These are phyloP conservation scores for Megaceryle torquata DNA, from an alignment of 2,113 vertebrate genomes.

Conservation along the genomic window DNA sequence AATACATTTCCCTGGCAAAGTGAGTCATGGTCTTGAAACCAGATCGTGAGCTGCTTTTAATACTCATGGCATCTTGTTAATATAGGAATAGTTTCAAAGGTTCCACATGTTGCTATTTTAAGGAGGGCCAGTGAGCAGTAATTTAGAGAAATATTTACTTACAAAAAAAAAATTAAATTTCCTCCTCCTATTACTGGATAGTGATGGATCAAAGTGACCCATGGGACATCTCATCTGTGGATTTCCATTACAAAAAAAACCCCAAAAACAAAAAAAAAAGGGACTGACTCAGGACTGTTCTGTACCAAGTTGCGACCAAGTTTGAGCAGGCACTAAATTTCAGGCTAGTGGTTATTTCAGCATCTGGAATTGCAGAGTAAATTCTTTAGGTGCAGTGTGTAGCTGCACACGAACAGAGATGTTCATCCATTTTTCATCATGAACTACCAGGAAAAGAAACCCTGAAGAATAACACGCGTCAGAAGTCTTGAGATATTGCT, in stretches of 20 bases:
- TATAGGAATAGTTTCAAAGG: neutral
- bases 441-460: neutral
- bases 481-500: neutral
- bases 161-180: neutral
- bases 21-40: neutral
- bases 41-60: neutral
- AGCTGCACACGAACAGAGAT: neutral
- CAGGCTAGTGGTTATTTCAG: neutral
- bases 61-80: neutral
- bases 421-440: neutral
- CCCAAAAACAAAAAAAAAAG: neutral
- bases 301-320: neutral
- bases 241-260: neutral
- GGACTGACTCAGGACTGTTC: neutral
- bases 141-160: neutral
- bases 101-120: neutral
- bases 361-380: neutral
- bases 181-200: neutral
- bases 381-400: neutral
- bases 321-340: neutral
- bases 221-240: rapidly evolving
- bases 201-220: neutral
- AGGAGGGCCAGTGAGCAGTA: neutral
- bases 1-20: neutral
- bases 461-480: rapidly evolving